A percentile compares a stretch with the other conserved stretches of the same genome.
These are phyloP conservation scores for Petaurus breviceps DNA, from an alignment of 2,113 vertebrate genomes.

Conservation along the genomic window DNA sequence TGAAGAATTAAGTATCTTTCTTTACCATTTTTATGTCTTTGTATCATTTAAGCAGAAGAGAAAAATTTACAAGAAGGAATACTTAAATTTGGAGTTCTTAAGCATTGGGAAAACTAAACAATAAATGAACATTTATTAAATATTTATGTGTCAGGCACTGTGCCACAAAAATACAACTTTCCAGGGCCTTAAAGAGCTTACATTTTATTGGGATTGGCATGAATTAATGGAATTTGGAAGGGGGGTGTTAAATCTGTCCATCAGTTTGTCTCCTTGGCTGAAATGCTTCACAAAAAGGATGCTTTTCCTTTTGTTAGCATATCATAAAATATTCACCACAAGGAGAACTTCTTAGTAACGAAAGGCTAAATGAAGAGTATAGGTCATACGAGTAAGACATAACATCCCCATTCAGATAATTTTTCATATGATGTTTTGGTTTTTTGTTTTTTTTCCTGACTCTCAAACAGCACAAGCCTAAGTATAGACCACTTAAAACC, in stretches of 20 bases:
- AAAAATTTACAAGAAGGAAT: not conserved
- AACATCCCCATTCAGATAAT: not conserved
- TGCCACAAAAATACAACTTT: not conserved
- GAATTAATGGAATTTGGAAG: not conserved
- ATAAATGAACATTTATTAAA: not conserved
- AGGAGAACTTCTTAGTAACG: not conserved
- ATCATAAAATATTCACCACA: not conserved
- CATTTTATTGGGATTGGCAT: not conserved
- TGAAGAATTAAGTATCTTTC: not conserved
- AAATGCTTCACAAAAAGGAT: not conserved
- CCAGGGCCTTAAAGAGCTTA: not conserved
- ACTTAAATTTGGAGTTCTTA: not conserved
- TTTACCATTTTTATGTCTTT: not conserved
- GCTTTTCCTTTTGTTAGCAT: not conserved
- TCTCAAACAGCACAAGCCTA: not conserved
- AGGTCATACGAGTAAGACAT: not conserved
- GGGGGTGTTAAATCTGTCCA: not conserved
- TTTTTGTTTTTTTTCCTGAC: not conserved
- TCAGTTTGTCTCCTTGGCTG: not conserved
- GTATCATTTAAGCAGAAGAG: not conserved
- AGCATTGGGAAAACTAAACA: not conserved
- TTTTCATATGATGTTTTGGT: not conserved
- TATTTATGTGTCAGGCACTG: not conserved
- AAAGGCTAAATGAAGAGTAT: not conserved
- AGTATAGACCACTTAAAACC: not conserved